A percentile compares a stretch with the other conserved stretches of the same genome.
These are phyloP conservation scores for Artibeus jamaicensis DNA, from an alignment of 2,797 vertebrate genomes.

Conservation along the genomic window DNA sequence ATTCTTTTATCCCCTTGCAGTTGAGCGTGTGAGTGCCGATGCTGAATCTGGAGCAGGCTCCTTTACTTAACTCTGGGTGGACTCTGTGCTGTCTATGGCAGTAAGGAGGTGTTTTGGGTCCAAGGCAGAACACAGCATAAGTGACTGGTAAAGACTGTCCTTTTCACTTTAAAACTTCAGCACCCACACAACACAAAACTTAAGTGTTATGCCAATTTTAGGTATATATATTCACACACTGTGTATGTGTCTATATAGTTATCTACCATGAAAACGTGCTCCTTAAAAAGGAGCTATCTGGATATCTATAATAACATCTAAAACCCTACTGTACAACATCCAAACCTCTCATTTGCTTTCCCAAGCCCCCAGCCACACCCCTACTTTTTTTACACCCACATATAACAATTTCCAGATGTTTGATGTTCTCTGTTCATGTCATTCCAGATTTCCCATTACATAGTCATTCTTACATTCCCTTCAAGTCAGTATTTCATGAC, in stretches of 20 bases:
- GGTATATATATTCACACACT: neutral
- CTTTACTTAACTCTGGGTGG: neutral
- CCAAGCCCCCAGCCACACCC: neutral
- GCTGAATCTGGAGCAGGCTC: neutral
- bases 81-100: neutral
- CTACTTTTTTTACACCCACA: neutral
- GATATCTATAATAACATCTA: neutral
- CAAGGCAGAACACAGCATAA: neutral
- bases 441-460: neutral
- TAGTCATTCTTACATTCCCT: neutral
- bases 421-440: neutral
- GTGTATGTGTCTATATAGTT: neutral
- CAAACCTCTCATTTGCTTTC: neutral
- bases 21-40: neutral
- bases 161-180: slow-evolving; percentile 17
- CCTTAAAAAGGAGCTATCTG: neutral
- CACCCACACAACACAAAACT: neutral
- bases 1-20: neutral
- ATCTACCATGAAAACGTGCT: neutral
- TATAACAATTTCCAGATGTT: neutral
- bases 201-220: neutral
- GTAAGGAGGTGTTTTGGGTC: neutral
- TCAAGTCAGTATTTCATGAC: neutral
- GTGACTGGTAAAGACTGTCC: neutral
- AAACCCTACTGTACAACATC: neutral